These are phyloP conservation scores for Trichogramma dendrolimi DNA, from an alignment of 2,888 invertebrate species.

Conservation along the genomic window DNA sequence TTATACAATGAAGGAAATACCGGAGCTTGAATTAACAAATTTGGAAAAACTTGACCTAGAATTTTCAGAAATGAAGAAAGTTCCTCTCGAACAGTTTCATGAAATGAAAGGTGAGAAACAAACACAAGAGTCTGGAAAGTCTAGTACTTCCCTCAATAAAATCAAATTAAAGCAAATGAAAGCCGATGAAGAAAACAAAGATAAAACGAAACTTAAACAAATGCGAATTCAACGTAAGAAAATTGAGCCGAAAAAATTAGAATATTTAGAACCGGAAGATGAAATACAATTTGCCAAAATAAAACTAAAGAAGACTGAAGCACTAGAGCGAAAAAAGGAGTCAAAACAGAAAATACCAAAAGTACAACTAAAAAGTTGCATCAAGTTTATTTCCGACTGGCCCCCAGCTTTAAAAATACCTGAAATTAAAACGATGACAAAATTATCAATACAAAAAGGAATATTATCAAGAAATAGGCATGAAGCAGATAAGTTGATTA, in stretches of 20 bases:
- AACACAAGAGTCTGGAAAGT: background rate
- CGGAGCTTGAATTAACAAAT: constrained; percentile 57
- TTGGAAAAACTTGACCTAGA: constrained; percentile 60
- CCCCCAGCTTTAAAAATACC: constrained; percentile 36
- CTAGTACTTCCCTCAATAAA: background rate
- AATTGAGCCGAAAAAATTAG: constrained; percentile 48
- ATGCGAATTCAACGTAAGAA: constrained; percentile 38
- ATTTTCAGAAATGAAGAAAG: constrained; percentile 50
- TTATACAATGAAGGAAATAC: constrained; percentile 57
- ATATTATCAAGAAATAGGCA: constrained; percentile 53
- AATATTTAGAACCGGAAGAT: constrained; percentile 43
- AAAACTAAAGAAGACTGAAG: constrained; percentile 46
- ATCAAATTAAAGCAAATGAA: background rate
- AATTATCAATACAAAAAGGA: constrained; percentile 50
- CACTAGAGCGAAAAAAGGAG: constrained; percentile 33
- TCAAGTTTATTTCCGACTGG: constrained; percentile 48
- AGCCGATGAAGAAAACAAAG: constrained; percentile 1
- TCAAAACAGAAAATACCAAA: constrained; percentile 42
- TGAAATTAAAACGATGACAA: constrained; percentile 45
- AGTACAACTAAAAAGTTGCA: constrained; percentile 51
- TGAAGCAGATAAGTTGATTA: constrained; percentile 52
- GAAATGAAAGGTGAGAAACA: constrained; percentile 1
- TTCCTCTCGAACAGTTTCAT: constrained; percentile 19
- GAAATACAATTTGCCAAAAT: constrained; percentile 27
- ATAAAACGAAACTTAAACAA: background rate